Evolutionary conservation across 2,888 invertebrate genomes (phyloP).

Genomic region (Xestoiulus laeticollis): DNA sequence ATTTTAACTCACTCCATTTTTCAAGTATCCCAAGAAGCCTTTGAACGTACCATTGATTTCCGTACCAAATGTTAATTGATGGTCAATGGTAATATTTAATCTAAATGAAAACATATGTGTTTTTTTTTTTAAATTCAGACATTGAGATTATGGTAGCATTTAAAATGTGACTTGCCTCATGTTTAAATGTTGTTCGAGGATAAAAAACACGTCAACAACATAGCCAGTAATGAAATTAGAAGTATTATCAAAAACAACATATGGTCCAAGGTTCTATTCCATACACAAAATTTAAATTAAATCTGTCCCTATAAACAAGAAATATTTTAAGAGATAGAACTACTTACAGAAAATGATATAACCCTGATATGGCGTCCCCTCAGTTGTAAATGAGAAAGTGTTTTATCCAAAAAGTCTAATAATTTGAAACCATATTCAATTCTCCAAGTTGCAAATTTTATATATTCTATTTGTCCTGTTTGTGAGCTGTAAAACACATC

Average conservation of each 20-base stretch:
- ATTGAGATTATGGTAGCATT: background rate
- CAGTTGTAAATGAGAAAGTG: background rate
- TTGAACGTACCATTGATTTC: background rate
- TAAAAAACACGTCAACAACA: background rate
- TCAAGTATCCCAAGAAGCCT: background rate
- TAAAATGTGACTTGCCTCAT: background rate
- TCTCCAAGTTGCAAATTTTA: background rate
- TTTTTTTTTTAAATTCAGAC: background rate
- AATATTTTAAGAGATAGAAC: too few species aligned
- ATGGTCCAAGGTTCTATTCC: background rate
- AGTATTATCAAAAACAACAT: background rate
- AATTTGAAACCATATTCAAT: background rate
- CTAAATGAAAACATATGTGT: background rate
- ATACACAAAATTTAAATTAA: too few species aligned
- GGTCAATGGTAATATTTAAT: background rate
- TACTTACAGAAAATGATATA: slow-evolving; percentile 1
- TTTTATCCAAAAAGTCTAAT: background rate
- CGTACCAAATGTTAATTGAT: background rate
- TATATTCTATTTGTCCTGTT: background rate
- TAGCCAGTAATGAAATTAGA: background rate
- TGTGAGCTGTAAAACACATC: slow-evolving; percentile 5
- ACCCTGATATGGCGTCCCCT: background rate
- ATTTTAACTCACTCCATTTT: background rate
- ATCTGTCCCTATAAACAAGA: too few species aligned
- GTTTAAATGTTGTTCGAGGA: background rate